Conservation (phyloP, 2,113 vertebrate genomes). For the Hippocampus comes region DNA sequence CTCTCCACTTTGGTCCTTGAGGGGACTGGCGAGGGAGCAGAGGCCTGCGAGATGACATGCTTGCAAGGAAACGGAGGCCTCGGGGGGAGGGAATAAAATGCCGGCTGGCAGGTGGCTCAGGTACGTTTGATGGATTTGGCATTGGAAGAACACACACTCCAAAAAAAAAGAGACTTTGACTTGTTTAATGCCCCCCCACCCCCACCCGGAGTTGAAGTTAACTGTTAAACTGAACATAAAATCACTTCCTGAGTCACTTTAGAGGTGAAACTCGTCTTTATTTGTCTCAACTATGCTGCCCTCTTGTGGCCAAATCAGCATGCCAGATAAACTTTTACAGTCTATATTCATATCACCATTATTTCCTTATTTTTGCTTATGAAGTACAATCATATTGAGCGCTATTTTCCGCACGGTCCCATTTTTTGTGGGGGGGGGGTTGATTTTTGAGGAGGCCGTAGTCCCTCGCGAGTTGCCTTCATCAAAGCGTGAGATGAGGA, state of each 20-base stretch:
- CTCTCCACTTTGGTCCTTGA: slow-evolving; percentile 1
- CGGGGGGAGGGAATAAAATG: no score
- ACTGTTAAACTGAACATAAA: background rate
- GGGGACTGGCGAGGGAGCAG: background rate
- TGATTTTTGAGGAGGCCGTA: background rate
- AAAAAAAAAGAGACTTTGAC: no score
- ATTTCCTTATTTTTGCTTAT: background rate
- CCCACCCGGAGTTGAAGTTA: background rate
- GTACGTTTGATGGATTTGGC: no score
- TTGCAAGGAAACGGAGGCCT: slow-evolving; percentile 21
- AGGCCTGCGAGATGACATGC: background rate
- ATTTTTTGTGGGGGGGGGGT: background rate
- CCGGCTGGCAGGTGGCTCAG: no score
- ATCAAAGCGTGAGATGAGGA: slow-evolving; percentile 10
- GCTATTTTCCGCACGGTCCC: background rate
- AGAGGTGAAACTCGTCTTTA: background rate
- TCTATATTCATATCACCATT: background rate
- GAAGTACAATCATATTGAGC: background rate
- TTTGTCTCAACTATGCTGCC: background rate
- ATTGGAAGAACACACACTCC: no score
- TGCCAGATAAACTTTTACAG: background rate
- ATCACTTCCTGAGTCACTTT: background rate
- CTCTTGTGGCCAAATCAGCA: background rate
- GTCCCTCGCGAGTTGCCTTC: background rate
- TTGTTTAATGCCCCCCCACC: no score